Conservation (phyloP, 2,888 invertebrate genomes). For the Latheticus oryzae region DNA sequence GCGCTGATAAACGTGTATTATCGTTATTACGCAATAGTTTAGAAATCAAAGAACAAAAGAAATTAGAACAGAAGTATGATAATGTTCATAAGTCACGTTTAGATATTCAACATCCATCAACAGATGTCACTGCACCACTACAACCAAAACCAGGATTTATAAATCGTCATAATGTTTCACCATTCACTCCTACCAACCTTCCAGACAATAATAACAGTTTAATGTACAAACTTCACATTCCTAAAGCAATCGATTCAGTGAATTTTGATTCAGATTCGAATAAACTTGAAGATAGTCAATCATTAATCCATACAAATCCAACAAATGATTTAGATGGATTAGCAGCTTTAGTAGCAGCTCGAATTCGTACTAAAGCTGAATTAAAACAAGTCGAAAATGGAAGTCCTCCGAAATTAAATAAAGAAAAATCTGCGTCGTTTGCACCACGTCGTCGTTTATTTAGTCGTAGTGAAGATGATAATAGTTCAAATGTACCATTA, state of each 20-base stretch:
- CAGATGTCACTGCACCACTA: slow-evolving; percentile 63
- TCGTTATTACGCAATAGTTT: slow-evolving; percentile 78
- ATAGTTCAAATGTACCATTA: slow-evolving; percentile 59
- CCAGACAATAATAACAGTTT: slow-evolving; percentile 67
- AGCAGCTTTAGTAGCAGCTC: slow-evolving; percentile 74
- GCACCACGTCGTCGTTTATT: slow-evolving; percentile 69
- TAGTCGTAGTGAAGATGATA: slow-evolving; percentile 70
- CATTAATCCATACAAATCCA: slow-evolving; percentile 52
- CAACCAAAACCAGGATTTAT: slow-evolving; percentile 66
- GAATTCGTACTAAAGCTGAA: slow-evolving; percentile 89
- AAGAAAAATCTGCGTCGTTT: slow-evolving; percentile 62
- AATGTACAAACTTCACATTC: slow-evolving; percentile 75
- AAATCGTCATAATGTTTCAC: slow-evolving; percentile 69
- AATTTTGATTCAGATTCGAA: slow-evolving; percentile 66
- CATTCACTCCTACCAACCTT: slow-evolving; percentile 69
- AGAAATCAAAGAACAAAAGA: slow-evolving; percentile 73
- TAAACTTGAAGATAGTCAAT: slow-evolving; percentile 46
- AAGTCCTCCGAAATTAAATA: slow-evolving; percentile 67
- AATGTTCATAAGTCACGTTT: slow-evolving; percentile 48
- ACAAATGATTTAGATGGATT: slow-evolving; percentile 68
- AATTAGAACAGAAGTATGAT: slow-evolving; percentile 63
- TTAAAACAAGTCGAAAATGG: slow-evolving; percentile 70
- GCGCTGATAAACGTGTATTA: slow-evolving; percentile 78
- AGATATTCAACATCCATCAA: slow-evolving; percentile 63
- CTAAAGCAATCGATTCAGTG: slow-evolving; percentile 77